Percentiles rank a stretch among this genome's conserved stretches.
These are phyloP conservation scores for Drosophila peninsularis DNA, from an alignment of 2,888 invertebrate genomes.

Conservation along the genomic window DNA sequence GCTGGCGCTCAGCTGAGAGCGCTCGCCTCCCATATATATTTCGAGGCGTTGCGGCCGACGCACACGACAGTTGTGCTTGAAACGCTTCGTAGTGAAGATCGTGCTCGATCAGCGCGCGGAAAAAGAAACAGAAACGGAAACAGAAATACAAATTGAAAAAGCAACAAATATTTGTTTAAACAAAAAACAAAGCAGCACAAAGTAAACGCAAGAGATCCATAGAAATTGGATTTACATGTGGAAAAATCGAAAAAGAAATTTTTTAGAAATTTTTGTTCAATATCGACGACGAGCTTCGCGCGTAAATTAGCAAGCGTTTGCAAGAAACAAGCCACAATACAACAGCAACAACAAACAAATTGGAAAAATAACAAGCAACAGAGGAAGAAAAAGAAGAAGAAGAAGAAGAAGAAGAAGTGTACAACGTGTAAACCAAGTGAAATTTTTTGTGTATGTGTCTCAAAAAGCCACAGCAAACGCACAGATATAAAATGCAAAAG, in stretches of 20 bases:
- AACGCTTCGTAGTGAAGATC: constrained; percentile 84
- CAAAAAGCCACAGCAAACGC: constrained; percentile 17
- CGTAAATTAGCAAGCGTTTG: constrained; percentile 77
- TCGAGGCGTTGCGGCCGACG: constrained; percentile 56
- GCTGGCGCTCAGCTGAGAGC: constrained; percentile 33
- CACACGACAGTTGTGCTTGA: constrained; percentile 83
- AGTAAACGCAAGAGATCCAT: constrained; percentile 24
- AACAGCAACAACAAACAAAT: constrained; percentile 40
- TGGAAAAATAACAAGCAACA: constrained; percentile 44
- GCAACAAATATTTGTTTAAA: constrained; percentile 24
- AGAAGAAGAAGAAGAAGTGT: constrained; percentile 16
- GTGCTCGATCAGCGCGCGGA: constrained; percentile 63
- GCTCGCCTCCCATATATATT: constrained; percentile 61
- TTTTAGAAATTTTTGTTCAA: constrained; percentile 57
- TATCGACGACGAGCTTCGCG: constrained; percentile 65
- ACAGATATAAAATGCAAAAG: constrained; percentile 34
- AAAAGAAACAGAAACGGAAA: constrained; percentile 29
- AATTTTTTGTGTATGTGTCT: constrained; percentile 58
- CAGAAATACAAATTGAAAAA: constrained; percentile 25
- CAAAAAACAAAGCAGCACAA: constrained; percentile 11
- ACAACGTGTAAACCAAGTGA: constrained; percentile 63
- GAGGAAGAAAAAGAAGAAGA: constrained; percentile 27
- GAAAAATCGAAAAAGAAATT: constrained; percentile 61
- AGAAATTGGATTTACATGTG: constrained; percentile 39
- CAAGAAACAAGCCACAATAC: constrained; percentile 70